phyloP scores from a whole-genome alignment of 2,797 vertebrate genomes.

The Thunnus albacares region DNA sequence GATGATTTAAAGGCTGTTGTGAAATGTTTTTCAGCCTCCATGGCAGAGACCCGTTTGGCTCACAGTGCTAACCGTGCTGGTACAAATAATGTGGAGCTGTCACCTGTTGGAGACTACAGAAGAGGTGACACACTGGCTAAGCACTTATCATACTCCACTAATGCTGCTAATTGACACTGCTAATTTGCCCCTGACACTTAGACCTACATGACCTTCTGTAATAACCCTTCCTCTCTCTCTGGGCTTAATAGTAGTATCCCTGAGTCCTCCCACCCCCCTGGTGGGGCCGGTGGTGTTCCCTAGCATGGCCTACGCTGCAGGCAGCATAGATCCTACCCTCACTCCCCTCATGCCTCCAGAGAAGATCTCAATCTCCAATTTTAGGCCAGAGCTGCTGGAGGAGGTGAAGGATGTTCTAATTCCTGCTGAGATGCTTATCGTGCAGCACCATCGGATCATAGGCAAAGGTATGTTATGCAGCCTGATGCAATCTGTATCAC shows the following conservation, averaged over 20 bases:
- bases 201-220: neutral
- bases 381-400: constrained; percentile 90
- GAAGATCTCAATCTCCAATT: constrained; percentile 89
- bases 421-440: constrained; percentile 89
- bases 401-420: constrained; percentile 98
- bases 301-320: constrained; percentile 69
- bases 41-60: constrained; percentile 79
- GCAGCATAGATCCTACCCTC: constrained; percentile 78
- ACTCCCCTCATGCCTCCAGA: constrained; percentile 88
- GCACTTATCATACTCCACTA: constrained; percentile 7
- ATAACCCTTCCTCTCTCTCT: constrained; percentile 23
- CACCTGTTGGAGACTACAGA: constrained; percentile 85
- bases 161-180: neutral
- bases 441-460: constrained; percentile 92
- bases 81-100: constrained; percentile 76
- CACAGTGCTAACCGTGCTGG: constrained; percentile 72
- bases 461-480: constrained; percentile 90
- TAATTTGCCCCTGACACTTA: constrained; percentile 1
- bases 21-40: constrained; percentile 80
- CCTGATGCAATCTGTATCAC: neutral
- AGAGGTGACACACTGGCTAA: constrained; percentile 75
- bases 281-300: constrained; percentile 69
- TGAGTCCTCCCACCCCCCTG: constrained; percentile 58
- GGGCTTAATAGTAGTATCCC: constrained; percentile 69
- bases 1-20: constrained; percentile 71